Evolutionary conservation across 2,888 invertebrate species (phyloP).

Genomic region (Eilema depressum): DNA sequence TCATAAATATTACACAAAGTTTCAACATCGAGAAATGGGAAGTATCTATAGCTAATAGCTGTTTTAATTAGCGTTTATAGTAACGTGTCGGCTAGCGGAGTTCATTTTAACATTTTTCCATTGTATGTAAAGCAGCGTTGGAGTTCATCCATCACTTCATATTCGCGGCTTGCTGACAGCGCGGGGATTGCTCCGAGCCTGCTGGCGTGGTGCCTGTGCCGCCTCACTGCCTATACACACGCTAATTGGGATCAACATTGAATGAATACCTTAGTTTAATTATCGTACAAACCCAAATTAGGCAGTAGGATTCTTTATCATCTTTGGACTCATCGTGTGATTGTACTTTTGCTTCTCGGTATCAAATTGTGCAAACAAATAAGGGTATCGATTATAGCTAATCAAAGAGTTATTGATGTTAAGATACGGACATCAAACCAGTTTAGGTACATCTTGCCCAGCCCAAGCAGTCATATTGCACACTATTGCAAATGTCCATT

Average conservation of each 20-base stretch:
- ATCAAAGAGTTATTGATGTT: constrained; percentile 6
- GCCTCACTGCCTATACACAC: constrained; percentile 66
- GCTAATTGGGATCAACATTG: constrained; percentile 68
- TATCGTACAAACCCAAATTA: constrained; percentile 54
- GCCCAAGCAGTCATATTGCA: background rate
- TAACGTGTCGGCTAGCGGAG: constrained; percentile 71
- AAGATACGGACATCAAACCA: constrained; percentile 2
- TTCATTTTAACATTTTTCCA: constrained; percentile 76
- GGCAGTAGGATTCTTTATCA: constrained; percentile 47
- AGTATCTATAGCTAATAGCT: constrained; percentile 69
- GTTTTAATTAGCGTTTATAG: constrained; percentile 84
- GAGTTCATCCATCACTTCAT: constrained; percentile 84
- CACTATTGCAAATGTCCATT: background rate
- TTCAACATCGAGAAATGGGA: constrained; percentile 68
- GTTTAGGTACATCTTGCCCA: background rate
- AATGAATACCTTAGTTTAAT: constrained; percentile 57
- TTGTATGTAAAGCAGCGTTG: constrained; percentile 82
- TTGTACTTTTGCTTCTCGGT: constrained; percentile 29
- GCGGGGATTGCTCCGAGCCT: constrained; percentile 57
- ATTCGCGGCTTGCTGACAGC: constrained; percentile 76
- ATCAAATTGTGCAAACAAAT: constrained; percentile 36
- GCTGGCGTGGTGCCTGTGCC: constrained; percentile 46
- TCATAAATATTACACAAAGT: constrained; percentile 66
- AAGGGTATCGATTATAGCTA: constrained; percentile 15
- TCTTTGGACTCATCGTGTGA: constrained; percentile 36